phyloP scores from a whole-genome alignment of 1,140 invertebrate species.

The Trichonephila clavata region DNA sequence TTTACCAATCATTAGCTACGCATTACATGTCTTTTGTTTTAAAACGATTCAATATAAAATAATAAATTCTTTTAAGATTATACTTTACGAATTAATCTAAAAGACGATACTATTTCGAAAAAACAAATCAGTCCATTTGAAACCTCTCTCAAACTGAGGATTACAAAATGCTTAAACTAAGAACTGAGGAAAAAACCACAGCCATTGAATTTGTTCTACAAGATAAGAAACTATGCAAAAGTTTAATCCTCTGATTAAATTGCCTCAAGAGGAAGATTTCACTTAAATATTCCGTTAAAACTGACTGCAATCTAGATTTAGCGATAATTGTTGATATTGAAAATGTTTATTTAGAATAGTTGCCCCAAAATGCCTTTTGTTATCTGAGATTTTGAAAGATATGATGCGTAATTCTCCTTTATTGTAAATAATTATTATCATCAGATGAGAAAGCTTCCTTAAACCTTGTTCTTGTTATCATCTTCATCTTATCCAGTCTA shows the following conservation, averaged over 20 bases:
- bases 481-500: neutral
- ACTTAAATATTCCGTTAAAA: constrained; percentile 1
- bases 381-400: constrained; percentile 37
- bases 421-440: constrained; percentile 36
- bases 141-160: neutral
- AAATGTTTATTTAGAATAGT: neutral
- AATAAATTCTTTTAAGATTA: no score
- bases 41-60: no score
- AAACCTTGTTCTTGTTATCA: neutral
- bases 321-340: constrained; percentile 15
- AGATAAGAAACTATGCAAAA: neutral
- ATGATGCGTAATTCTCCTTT: neutral
- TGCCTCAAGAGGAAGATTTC: neutral
- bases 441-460: neutral
- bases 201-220: neutral
- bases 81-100: no score
- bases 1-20: no score
- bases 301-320: neutral
- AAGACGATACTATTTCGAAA: no score
- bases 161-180: neutral
- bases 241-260: constrained; percentile 35
- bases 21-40: no score
- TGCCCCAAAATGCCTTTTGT: neutral
- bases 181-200: neutral
- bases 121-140: neutral